Conservation (phyloP, 1,140 invertebrate genomes). For the Temnothorax curvispinosus region DNA sequence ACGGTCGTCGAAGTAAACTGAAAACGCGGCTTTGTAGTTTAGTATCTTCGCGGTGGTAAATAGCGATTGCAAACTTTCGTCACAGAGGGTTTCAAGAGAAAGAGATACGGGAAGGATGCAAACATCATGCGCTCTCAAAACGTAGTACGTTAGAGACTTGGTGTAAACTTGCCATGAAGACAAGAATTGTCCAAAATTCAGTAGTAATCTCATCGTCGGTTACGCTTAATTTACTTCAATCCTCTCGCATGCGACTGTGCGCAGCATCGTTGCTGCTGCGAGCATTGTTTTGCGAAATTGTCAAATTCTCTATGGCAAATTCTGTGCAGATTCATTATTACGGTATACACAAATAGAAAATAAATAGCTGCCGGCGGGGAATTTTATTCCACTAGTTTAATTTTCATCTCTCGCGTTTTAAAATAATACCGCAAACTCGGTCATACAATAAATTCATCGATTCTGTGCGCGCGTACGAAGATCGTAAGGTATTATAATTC, state of each 20-base stretch:
- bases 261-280: background rate
- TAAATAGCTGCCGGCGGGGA: background rate
- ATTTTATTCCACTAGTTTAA: background rate
- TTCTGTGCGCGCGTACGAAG: background rate
- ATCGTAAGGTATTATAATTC: background rate
- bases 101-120: background rate
- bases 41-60: conserved; percentile 40
- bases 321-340: conserved; percentile 1
- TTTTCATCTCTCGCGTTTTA: background rate
- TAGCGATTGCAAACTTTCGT: conserved; percentile 34
- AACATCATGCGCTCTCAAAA: background rate
- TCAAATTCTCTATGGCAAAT: background rate
- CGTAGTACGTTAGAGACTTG: background rate
- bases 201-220: conserved; percentile 19
- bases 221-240: conserved; percentile 59
- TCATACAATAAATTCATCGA: conserved; percentile 3
- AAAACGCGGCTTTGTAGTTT: conserved; percentile 27
- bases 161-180: conserved; percentile 36
- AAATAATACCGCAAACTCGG: background rate
- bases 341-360: background rate
- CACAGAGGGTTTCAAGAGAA: background rate
- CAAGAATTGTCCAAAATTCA: conserved; percentile 35
- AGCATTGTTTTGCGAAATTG: conserved; percentile 33
- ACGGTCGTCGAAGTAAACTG: conserved; percentile 31
- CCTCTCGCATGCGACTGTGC: conserved; percentile 1